Conservation (phyloP, 2,113 vertebrate genomes). For the Ophthalmolycus amberensis region DNA sequence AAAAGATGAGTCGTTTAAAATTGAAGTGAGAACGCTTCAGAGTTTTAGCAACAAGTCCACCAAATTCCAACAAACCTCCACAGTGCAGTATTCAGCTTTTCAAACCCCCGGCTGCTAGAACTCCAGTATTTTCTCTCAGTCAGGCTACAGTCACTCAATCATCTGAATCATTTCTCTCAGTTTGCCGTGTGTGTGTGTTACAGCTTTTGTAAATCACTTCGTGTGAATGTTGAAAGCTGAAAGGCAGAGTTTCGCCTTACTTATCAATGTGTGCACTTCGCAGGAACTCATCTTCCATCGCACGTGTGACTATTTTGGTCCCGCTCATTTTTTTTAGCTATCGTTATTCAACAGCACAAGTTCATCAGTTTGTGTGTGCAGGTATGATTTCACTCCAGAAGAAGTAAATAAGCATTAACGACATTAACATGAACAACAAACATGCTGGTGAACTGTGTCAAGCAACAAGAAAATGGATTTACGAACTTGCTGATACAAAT, state of each 20-base stretch:
- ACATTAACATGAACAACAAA: background rate
- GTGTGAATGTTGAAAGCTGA: slow-evolving; percentile 1
- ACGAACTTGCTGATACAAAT: slow-evolving; percentile 1
- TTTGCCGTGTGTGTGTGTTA: background rate
- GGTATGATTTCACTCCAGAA: background rate
- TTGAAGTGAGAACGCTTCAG: background rate
- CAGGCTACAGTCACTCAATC: background rate
- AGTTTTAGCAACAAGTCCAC: slow-evolving; percentile 1
- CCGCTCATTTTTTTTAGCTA: background rate
- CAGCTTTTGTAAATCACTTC: background rate
- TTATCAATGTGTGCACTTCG: background rate
- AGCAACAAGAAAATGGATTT: slow-evolving; percentile 10
- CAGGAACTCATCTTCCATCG: background rate
- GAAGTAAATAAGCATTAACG: background rate
- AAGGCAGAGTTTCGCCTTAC: background rate
- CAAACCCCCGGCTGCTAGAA: background rate
- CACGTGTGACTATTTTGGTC: background rate
- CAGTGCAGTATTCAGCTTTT: background rate
- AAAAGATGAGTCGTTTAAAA: background rate
- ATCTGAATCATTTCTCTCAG: background rate
- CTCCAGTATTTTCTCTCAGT: background rate
- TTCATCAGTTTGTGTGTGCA: background rate
- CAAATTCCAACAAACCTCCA: background rate
- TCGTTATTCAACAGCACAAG: background rate
- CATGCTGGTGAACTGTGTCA: background rate